A percentile compares a stretch with the other conserved stretches of the same genome.
Conservation (phyloP, 2,797 vertebrate species). For the Coendou prehensilis region DNA sequence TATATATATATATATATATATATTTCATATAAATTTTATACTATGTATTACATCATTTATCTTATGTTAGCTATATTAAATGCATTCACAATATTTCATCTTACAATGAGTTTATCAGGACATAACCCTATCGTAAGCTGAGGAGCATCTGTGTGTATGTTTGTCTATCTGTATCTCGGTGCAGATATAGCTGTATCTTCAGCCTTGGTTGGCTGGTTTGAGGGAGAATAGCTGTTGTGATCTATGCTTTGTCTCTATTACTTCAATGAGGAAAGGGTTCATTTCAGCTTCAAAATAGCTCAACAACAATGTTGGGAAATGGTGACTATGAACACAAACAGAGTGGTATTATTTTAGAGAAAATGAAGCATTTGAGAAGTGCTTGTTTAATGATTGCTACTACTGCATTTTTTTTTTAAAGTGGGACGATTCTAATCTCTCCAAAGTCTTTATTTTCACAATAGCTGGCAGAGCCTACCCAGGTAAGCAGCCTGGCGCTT, state of each 20-base stretch:
- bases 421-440: slow-evolving; percentile 34
- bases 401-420: slow-evolving; percentile 4
- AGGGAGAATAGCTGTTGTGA: neutral
- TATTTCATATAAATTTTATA: neutral
- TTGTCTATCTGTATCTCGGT: neutral
- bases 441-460: slow-evolving; percentile 5
- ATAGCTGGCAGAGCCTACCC: neutral
- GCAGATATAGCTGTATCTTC: neutral
- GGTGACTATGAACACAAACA: neutral
- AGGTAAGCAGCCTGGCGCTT: neutral
- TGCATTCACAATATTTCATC: neutral
- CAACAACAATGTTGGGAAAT: slow-evolving; percentile 46
- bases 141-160: neutral
- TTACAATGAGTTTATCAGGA: neutral
- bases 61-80: neutral
- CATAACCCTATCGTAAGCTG: neutral
- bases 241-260: slow-evolving; percentile 21
- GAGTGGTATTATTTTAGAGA: slow-evolving; percentile 7
- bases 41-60: neutral
- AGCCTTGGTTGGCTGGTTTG: slow-evolving; percentile 31
- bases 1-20: neutral
- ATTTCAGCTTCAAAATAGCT: neutral
- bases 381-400: neutral
- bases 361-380: slow-evolving; percentile 37
- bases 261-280: slow-evolving; percentile 4